Percentiles rank a stretch among this genome's conserved stretches.
Conservation (phyloP, 2,113 vertebrate species). For the Mirza zaza region DNA sequence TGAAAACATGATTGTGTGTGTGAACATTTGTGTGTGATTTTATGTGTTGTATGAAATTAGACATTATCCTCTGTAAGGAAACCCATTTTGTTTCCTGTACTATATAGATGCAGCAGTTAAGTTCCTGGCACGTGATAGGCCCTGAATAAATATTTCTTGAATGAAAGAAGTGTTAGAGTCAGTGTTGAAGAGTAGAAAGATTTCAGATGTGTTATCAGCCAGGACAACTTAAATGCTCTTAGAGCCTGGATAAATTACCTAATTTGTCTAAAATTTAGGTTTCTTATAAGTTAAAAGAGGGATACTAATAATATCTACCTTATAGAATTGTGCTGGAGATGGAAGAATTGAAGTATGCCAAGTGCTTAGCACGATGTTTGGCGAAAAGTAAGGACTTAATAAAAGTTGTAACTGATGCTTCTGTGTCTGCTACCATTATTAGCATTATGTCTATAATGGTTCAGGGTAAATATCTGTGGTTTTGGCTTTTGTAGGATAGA, state of each 20-base stretch:
- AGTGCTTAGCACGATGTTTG: background rate
- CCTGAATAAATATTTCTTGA: background rate
- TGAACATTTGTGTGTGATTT: background rate
- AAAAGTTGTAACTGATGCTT: background rate
- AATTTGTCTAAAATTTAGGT: background rate
- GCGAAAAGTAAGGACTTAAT: background rate
- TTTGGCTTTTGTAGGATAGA: background rate
- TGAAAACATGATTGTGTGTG: background rate
- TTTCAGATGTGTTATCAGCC: background rate
- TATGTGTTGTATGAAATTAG: background rate
- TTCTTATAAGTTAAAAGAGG: conserved; percentile 11
- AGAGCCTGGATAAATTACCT: background rate
- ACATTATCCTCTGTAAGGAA: background rate
- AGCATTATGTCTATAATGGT: background rate
- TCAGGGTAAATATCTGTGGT: background rate
- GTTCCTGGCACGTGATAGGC: background rate
- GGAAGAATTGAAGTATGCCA: background rate
- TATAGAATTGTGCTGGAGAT: background rate
- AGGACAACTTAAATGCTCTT: background rate
- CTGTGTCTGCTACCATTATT: background rate
- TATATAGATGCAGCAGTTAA: background rate
- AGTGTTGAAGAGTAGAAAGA: background rate
- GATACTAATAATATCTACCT: background rate
- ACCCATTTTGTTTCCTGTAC: background rate
- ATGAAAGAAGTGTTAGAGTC: background rate